Evolutionary conservation across 2,888 invertebrate genomes (phyloP), one percentile per base, ranked within the genome.

Genomic region (Germaria angustata): DNA sequence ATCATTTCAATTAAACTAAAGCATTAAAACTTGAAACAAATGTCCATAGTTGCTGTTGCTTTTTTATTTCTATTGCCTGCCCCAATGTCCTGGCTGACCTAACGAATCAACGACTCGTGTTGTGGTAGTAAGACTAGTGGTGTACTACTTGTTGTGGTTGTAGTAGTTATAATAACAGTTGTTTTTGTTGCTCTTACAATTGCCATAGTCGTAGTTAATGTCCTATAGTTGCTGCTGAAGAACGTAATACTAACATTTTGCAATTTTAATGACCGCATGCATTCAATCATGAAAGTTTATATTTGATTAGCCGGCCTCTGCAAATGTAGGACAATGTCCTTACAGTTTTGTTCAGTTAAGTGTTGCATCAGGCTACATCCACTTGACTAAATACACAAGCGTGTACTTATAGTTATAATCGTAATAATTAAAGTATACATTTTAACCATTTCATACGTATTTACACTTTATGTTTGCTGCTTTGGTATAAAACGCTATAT

Each of bases 1-100:
- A 75, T 82, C 71, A 61, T 82, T 82, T 82, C 78, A 82, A 82
- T 78, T 82, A 73, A 82, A 57, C 78, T 65, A 75, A 82, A 78
- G 71, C 75, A 79, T 71, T 76, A 76, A 76, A 82, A 82, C 71
- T 82, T 76, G 76, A 82, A 82, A 82, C 71, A 75, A 82, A 82
- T 76, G 79, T 79, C 75, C 71, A 53, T 59, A 71, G 71, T 76
- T 66, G 79, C 6, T 28, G 28, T 5, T 5, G 6, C 28, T 28
- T 79, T 76, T 71, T 79, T 32, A 49, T 66, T 82, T 76, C 66
- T 66, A 76, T 71, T 82, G 65, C 28, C 53, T 55, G 15, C 13
- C 36, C 17, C 66, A 17, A 1, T 53, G 44, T 24, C 41, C 66
- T 41, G 17, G 20, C 9, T 34, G 24, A 39, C 22, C 20, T 11